Base-by-base conservation (phyloP, 2,113 vertebrate species). In the Anoura caudifer region DNA sequence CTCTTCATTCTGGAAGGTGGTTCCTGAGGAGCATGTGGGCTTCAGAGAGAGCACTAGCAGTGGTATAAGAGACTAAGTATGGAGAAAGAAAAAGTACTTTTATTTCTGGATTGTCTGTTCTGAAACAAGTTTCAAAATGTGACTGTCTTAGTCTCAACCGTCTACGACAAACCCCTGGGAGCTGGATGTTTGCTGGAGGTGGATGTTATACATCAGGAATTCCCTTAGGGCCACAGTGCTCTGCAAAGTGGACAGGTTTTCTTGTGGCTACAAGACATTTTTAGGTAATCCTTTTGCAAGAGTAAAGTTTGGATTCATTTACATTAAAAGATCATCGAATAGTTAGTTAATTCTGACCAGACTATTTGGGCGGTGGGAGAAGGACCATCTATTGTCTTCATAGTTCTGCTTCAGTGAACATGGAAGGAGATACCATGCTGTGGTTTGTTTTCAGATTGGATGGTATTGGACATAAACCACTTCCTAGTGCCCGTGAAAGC, bases 351-450 rank as follows among this genome's bases (percentile, higher is more conserved):
- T 81, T 54, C 28, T 33, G 89, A 85, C 43, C 89, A 67, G 59
- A 97, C 67, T 73, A 52, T 65, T 80, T 81, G 83, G 26, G 56
- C 13, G 24, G 22, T 13, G 16, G n/a, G 97, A 94, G 89, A 31
- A 15, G 54, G 83, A 80, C 95, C 92, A 80, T 93, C 96, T 87
- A 13, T 67, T 1, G 41, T 96, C 75, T 97, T 96, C 83, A 89
- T 81, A 89, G 89, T 24, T 95, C 73, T 96, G 89, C 91, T 79
- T 95, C 90, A 96, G 63, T 91, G 73, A 97, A 89, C 79, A 52
- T 67, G 92, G 90, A 87, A 94, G 94, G 95, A 89, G 92, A 91
- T 98, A 94, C 61, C 77, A 16, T 73, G 38, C 83, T 47, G 45
- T 45, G 26, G 76, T 97, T 81, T 82, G 70, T 97, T 91, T 97